A percentile compares a stretch with the other conserved stretches of the same genome.
Evolutionary conservation across 2,113 vertebrate species (phyloP).

Genomic region (Cepphus grylle): DNA sequence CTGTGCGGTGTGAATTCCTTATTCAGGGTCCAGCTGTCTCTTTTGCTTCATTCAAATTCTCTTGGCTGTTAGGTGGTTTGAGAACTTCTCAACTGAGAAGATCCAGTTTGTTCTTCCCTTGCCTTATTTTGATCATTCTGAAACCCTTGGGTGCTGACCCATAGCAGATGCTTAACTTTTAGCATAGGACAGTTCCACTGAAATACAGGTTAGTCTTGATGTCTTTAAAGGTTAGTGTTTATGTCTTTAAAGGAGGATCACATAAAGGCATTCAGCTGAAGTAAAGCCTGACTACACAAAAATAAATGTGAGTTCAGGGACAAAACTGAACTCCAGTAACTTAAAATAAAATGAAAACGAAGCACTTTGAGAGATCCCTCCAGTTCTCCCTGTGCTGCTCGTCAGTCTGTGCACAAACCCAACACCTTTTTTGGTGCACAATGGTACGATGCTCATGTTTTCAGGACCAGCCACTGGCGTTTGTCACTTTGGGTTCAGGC

Average conservation of each 20-base stretch:
- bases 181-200: not conserved
- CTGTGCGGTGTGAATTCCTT: not conserved
- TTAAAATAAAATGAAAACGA: not conserved
- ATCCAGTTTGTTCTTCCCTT: not conserved
- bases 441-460: fast-evolving
- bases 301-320: not conserved
- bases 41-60: not conserved
- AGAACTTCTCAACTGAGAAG: not conserved
- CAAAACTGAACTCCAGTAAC: not conserved
- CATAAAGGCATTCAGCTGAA: not conserved
- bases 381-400: fast-evolving
- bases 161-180: not conserved
- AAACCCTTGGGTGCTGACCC: not conserved
- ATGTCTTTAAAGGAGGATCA: not conserved
- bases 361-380: not conserved
- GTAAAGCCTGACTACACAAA: not conserved
- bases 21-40: not conserved
- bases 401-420: fast-evolving
- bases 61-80: not conserved
- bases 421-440: fast-evolving
- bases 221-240: not conserved
- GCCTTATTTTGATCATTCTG: not conserved
- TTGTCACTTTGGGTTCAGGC: too few relatives aligned
- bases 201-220: not conserved
- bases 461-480: fast-evolving